Evolutionary conservation across 2,888 invertebrate genomes (phyloP), one percentile per base, ranked within the genome.

Genomic region (Panzeria rudis): DNA sequence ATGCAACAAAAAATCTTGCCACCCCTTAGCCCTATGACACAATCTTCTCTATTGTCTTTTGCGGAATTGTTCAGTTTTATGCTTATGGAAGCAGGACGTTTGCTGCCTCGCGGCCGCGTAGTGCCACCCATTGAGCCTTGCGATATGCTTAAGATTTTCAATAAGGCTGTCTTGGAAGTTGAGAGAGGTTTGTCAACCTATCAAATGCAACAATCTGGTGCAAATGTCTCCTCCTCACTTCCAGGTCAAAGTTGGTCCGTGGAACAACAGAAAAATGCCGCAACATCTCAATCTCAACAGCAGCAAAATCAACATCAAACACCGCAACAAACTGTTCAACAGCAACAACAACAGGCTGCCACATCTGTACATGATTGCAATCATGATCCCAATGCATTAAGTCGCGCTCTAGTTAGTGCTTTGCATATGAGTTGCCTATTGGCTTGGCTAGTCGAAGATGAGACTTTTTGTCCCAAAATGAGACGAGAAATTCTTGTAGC

Each of bases 1-100:
- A 98, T 98, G 97, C 98, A 98, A 93, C 97, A 98, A 91, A 95
- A 95, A 86, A 97, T 98, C 93, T 94, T 98, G 87, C 97, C 98
- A 88, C 97, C 98, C 23, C 94, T 99, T 69, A 97, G 97, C 91
- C 97, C 97, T 32, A 97, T 98, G 95, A 98, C 98, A 13, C 98
- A 98, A 92, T 97, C 97, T 91, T 97, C 97, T 86, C 94, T 99
- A 86, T 95, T 98, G 91, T 97, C 98, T 88, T 99, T 99, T 93
- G 97, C 98, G 3, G 99, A 99, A 93, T 94, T 99, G 41, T 98
- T 97, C 93, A 96, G 96, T 82, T 98, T 98, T 92, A 98, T 99
- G 97, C 95, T 98, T 92, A 96, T 97, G 35, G 98, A 98, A 92
- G 94, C 96, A 72, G 96, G 96, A 35, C 94, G 96, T 62, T 95